Conservation (phyloP, 2,888 invertebrate genomes). For the Drosophila affinis region DNA sequence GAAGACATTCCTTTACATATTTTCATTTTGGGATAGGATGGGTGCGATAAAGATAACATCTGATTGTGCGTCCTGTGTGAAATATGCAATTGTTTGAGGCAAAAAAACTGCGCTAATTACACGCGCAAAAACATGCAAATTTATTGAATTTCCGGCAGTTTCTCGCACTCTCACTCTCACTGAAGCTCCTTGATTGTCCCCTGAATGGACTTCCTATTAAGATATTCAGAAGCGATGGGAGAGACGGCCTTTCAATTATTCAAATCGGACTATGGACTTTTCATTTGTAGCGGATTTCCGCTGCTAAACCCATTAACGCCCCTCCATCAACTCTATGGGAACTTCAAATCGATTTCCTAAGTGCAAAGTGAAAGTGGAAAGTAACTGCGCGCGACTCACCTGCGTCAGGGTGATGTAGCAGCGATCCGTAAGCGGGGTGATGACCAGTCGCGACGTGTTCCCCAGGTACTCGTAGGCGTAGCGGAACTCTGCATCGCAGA, state of each 20-base stretch:
- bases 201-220: slow-evolving; percentile 8
- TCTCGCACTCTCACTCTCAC: slow-evolving; percentile 1
- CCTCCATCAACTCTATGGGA: not conserved
- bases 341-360: slow-evolving; percentile 18
- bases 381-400: slow-evolving; percentile 82
- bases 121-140: slow-evolving; percentile 23
- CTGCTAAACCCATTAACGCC: slow-evolving; percentile 41
- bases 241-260: slow-evolving; percentile 47
- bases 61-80: slow-evolving; percentile 11
- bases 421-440: slow-evolving; percentile 97
- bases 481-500: slow-evolving; percentile 96
- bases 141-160: slow-evolving; percentile 46
- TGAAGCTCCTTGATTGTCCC: not conserved
- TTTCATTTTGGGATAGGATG: not conserved
- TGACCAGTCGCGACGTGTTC: slow-evolving; percentile 96
- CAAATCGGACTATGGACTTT: slow-evolving; percentile 30
- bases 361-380: slow-evolving; percentile 18
- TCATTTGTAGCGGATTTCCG: slow-evolving; percentile 46
- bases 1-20: not conserved
- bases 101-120: slow-evolving; percentile 35
- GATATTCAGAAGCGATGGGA: slow-evolving; percentile 31
- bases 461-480: slow-evolving; percentile 98
- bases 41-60: slow-evolving; percentile 22
- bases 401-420: slow-evolving; percentile 98
- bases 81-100: slow-evolving; percentile 18